Conservation (phyloP, 1,140 invertebrate genomes). For the Euborellia annulipes region DNA sequence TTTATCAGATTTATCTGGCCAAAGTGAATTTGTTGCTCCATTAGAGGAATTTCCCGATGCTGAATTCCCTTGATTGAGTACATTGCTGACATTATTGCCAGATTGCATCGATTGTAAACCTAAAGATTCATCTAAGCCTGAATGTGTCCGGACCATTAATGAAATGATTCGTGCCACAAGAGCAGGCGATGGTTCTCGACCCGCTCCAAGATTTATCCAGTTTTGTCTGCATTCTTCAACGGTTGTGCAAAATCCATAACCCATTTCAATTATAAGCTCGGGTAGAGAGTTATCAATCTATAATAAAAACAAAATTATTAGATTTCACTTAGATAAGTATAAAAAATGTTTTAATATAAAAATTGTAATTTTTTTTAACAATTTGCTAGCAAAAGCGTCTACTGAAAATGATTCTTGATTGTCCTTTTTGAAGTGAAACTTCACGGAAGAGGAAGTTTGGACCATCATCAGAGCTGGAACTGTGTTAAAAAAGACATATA, state of each 20-base stretch:
- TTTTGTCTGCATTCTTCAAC: conserved; percentile 79
- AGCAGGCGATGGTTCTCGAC: conserved; percentile 54
- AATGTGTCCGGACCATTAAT: conserved; percentile 72
- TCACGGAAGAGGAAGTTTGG: too few species aligned
- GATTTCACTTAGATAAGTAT: conserved; percentile 5
- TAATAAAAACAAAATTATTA: conserved; percentile 11
- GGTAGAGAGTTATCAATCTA: conserved; percentile 51
- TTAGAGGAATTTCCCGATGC: conserved; percentile 18
- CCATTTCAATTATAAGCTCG: conserved; percentile 77
- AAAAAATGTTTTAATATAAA: conserved; percentile 1
- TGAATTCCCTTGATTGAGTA: conserved; percentile 25
- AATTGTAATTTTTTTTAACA: too few species aligned
- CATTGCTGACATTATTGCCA: conserved; percentile 22
- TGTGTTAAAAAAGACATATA: too few species aligned
- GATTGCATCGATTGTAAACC: conserved; percentile 41
- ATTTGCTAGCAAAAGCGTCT: conserved; percentile 10
- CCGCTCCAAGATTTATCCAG: conserved; percentile 52
- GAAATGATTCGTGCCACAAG: conserved; percentile 69
- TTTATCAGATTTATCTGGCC: too few species aligned
- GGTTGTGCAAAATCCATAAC: conserved; percentile 70
- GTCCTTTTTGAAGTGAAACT: too few species aligned
- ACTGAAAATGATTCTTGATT: too few species aligned
- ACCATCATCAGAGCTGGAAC: too few species aligned
- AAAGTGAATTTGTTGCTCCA: too few species aligned
- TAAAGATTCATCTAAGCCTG: conserved; percentile 49